These are phyloP conservation scores for Ormyrus pomaceus DNA, from an alignment of 2,888 invertebrate species.

Conservation along the genomic window DNA sequence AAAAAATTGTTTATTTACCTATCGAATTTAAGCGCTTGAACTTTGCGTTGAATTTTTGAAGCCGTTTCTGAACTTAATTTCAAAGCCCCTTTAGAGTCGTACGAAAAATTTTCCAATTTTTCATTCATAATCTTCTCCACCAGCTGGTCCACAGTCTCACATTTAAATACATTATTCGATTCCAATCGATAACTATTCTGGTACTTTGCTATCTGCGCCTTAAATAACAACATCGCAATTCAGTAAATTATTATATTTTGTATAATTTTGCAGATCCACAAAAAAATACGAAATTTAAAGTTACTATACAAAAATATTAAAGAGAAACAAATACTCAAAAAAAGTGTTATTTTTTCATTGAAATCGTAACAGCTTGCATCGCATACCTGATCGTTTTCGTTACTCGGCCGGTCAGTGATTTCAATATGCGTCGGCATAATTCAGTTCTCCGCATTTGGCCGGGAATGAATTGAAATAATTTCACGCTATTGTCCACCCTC, in stretches of 20 bases:
- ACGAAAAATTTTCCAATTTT: constrained; percentile 79
- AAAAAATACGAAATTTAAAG: too few species aligned
- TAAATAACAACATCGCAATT: neutral
- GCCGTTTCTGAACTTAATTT: constrained; percentile 79
- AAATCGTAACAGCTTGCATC: constrained; percentile 3
- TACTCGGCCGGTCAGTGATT: constrained; percentile 57
- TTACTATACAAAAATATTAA: neutral
- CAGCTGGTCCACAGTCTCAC: constrained; percentile 80
- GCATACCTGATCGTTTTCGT: constrained; percentile 58
- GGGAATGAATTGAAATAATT: neutral
- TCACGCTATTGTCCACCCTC: neutral
- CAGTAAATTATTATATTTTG: too few species aligned
- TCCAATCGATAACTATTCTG: constrained; percentile 83
- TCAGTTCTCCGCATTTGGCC: constrained; percentile 50
- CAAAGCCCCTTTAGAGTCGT: constrained; percentile 79
- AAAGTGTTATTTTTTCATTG: neutral
- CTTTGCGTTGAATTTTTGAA: constrained; percentile 79
- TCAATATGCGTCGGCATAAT: constrained; percentile 61
- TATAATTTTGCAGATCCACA: too few species aligned
- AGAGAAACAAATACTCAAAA: neutral
- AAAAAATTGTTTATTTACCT: constrained; percentile 75
- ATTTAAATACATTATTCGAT: constrained; percentile 80
- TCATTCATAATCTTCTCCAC: constrained; percentile 79
- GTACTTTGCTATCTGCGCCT: constrained; percentile 74
- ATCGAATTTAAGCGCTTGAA: constrained; percentile 83